Conservation (phyloP, 2,113 vertebrate genomes). For the Promerops cafer region DNA sequence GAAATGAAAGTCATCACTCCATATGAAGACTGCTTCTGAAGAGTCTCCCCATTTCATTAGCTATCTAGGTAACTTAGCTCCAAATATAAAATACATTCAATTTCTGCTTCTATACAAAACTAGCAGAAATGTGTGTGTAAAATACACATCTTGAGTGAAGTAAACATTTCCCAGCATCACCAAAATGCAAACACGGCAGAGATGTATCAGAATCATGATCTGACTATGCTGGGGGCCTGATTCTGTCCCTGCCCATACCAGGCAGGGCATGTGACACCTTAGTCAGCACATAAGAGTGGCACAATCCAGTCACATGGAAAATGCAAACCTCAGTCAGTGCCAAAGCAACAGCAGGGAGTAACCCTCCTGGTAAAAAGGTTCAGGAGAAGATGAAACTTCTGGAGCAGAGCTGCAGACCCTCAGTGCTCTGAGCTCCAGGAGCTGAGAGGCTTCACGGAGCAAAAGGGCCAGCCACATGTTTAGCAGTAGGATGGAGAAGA, state of each 20-base stretch:
- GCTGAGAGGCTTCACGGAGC: not conserved
- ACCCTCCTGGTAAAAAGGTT: not conserved
- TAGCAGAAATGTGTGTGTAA: not conserved
- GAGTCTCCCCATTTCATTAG: not conserved
- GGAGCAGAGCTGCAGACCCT: not conserved
- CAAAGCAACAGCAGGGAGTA: not conserved
- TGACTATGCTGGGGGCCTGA: not conserved
- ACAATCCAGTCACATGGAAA: not conserved
- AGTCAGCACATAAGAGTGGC: not conserved
- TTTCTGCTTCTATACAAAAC: not conserved
- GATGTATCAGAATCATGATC: not conserved
- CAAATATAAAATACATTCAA: not conserved
- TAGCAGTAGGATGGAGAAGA: not conserved
- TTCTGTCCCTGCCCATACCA: not conserved
- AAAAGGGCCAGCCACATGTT: not conserved
- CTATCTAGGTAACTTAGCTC: not conserved
- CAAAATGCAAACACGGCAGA: not conserved
- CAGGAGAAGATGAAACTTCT: not conserved
- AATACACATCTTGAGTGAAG: not conserved
- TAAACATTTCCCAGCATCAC: not conserved
- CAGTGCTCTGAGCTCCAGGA: not conserved
- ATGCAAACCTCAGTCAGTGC: not conserved
- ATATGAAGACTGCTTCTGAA: not conserved
- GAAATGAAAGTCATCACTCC: not conserved
- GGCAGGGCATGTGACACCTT: not conserved